These are phyloP conservation scores for Drosophila flavopinicola DNA, from an alignment of 2,888 invertebrate genomes.

Conservation along the genomic window DNA sequence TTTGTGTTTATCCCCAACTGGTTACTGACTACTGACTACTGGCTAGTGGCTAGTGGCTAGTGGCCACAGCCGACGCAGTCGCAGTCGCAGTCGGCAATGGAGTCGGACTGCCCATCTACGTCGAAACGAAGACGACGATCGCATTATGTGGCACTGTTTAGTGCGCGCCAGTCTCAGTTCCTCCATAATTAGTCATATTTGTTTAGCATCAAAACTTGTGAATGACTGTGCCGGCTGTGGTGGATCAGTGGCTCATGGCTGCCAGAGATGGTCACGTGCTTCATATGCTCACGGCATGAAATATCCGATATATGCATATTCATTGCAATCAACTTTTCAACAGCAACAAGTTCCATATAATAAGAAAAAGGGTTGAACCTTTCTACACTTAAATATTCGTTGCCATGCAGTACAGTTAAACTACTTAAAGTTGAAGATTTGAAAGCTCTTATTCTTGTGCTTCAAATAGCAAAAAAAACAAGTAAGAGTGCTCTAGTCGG, in stretches of 20 bases:
- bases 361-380: no score
- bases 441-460: no score
- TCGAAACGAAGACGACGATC: constrained; percentile 76
- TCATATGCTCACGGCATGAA: no score
- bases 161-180: constrained; percentile 68
- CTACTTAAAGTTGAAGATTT: no score
- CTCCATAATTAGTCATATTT: constrained; percentile 80
- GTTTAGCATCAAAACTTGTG: constrained; percentile 78
- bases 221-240: constrained; percentile 62
- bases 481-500: no score
- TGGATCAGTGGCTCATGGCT: constrained; percentile 32
- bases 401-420: no score
- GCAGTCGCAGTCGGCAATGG: constrained; percentile 22
- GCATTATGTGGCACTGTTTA: constrained; percentile 79
- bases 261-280: constrained; percentile 34
- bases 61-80: constrained; percentile 25
- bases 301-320: no score
- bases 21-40: constrained; percentile 35
- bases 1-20: constrained; percentile 42
- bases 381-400: no score
- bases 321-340: no score
- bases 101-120: constrained; percentile 66
- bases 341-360: no score
- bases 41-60: no score
- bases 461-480: no score